Conservation (phyloP, 2,113 vertebrate genomes). For the Sylvietta virens region DNA sequence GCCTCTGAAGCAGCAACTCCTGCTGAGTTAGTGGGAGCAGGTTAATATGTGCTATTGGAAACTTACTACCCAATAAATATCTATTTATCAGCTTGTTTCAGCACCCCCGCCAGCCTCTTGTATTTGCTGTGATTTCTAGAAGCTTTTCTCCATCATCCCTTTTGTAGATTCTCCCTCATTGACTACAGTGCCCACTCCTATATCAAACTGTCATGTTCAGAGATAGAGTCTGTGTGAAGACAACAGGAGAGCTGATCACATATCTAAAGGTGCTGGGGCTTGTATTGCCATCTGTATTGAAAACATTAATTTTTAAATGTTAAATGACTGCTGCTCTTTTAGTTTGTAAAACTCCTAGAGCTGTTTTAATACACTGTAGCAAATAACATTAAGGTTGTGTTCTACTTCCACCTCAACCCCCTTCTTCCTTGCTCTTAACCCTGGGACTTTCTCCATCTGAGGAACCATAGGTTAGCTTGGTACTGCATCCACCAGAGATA, state of each 20-base stretch:
- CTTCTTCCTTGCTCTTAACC: not conserved
- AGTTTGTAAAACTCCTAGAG: not conserved
- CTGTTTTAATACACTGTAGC: not conserved
- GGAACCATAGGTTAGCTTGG: not conserved
- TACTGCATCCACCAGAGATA: not conserved
- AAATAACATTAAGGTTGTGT: not conserved
- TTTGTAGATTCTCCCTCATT: not conserved
- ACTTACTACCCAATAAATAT: not conserved
- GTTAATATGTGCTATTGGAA: not conserved
- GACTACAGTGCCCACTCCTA: accelerated
- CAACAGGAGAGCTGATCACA: not conserved
- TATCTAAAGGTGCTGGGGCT: not conserved
- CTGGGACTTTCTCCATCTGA: not conserved
- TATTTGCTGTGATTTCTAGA: not conserved
- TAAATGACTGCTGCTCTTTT: not conserved
- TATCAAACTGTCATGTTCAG: not conserved
- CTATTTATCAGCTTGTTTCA: not conserved
- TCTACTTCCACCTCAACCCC: not conserved
- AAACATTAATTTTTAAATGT: not conserved
- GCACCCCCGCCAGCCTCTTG: not conserved
- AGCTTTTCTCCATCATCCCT: not conserved
- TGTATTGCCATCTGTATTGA: not conserved
- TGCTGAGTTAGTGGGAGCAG: not conserved
- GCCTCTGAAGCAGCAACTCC: not conserved
- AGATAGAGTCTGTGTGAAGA: not conserved